phyloP scores from a whole-genome alignment of 92 coral and sea anemone species.

The Micromussa lordhowensis region DNA sequence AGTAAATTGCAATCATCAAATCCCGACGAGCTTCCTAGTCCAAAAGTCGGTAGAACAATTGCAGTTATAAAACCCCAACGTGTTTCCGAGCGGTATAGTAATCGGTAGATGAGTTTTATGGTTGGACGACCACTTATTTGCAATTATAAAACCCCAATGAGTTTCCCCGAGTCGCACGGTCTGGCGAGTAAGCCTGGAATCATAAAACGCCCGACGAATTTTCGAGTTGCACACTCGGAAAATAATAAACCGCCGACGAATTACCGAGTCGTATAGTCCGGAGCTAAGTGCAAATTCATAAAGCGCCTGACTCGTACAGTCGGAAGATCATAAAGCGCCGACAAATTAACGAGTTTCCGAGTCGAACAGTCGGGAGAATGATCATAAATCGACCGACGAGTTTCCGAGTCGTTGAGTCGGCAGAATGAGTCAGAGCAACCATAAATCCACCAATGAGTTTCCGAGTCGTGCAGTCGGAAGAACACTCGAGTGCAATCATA shows the following conservation, averaged over 20 bases:
- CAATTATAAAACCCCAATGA: background rate
- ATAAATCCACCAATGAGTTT: background rate
- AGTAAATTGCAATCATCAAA: too few relatives aligned
- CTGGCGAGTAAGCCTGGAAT: background rate
- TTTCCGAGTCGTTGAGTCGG: background rate
- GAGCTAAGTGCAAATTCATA: background rate
- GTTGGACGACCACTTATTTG: background rate
- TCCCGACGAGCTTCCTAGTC: background rate
- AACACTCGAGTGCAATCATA: too few relatives aligned
- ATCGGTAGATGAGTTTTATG: too few relatives aligned
- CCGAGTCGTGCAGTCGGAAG: background rate
- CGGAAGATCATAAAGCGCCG: background rate
- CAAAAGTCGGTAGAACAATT: too few relatives aligned
- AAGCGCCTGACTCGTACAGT: background rate
- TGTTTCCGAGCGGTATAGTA: background rate
- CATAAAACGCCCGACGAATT: background rate
- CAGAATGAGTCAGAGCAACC: background rate
- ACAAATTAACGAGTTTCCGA: background rate
- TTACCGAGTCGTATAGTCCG: background rate
- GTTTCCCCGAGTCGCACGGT: background rate
- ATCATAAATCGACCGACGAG: background rate
- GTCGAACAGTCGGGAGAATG: background rate
- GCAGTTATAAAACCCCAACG: too few relatives aligned
- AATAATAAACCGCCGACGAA: background rate
- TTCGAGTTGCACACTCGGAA: background rate